Base-by-base conservation (phyloP, 2,888 invertebrate species). In the Dexiosoma caninum region DNA sequence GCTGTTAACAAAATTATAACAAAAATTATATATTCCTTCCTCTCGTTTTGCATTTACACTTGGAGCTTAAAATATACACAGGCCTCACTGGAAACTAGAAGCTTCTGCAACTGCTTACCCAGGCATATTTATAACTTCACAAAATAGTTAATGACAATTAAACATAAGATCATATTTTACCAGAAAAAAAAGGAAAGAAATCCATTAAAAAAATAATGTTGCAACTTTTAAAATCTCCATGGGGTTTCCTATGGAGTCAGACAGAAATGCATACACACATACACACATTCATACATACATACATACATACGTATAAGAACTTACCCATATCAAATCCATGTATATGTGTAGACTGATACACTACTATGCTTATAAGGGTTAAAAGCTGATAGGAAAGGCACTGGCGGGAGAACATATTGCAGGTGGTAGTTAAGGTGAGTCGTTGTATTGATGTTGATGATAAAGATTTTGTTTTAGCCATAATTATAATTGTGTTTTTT, bases 291-390 rank as follows among this genome's bases (percentile, higher is more conserved):
- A 27, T 27, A 6, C 6, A 27, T 27, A 27, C 6, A 27, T 27
- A n/a, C n/a, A n/a, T n/a, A n/a, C 27, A 27, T 3, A 27, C 3
- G 2, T 35, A 16, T 46, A 46, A 57, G 57, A 53, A 78, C 89
- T 88, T 81, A 88, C 88, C 89, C 84, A 88, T 88, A 84, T 88
- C 88, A 84, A 88, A 88, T 71, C 86, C 87, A 62, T 85, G 82
- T 81, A 81, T 84, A 71, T 83, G 79, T 82, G 86, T 84, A 79
- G 85, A 81, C 79, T 84, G 85, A 71, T 86, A 85, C 84, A 87
- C 67, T 60, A 82, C 84, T 79, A 84, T 85, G 86, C 87, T 82
- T 84, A 71, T 75, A 83, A 82, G 76, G 82, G 82, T 77, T 78
- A 83, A 77, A 83, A 78, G 78, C 76, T 81, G 81, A 81, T 81